A percentile compares a stretch with the other conserved stretches of the same genome.
phyloP scores from a whole-genome alignment of 2,888 invertebrate species.

The Andrena haemorrhoa region DNA sequence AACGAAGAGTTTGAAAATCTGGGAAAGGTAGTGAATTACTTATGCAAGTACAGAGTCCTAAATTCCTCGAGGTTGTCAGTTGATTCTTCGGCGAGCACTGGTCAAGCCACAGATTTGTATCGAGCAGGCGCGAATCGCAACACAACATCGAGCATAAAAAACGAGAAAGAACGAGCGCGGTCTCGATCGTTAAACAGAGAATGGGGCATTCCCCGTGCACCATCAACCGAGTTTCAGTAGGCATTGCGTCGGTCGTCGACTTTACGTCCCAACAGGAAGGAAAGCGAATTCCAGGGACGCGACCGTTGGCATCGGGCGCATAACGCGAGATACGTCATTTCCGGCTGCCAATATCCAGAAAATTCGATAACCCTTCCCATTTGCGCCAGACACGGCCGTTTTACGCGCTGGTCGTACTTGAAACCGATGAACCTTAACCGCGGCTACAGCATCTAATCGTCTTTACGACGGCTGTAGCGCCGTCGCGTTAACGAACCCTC shows the following conservation, averaged over 20 bases:
- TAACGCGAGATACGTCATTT: constrained; percentile 29
- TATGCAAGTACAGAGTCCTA: neutral
- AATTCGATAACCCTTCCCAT: constrained; percentile 62
- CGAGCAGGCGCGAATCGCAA: neutral
- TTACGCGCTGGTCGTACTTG: constrained; percentile 4
- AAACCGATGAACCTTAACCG: constrained; percentile 20
- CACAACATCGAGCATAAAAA: neutral
- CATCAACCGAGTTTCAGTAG: constrained; percentile 26
- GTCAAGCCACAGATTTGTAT: neutral
- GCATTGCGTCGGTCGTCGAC: constrained; percentile 26
- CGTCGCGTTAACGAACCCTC: constrained; percentile 48
- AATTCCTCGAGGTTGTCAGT: neutral
- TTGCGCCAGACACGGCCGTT: constrained; percentile 35
- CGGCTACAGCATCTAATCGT: constrained; percentile 38
- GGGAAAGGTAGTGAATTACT: too few species aligned
- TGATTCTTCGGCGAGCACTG: neutral
- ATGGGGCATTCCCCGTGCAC: neutral
- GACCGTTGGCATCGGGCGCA: constrained; percentile 9
- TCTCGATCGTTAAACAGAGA: neutral
- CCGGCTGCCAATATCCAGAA: constrained; percentile 53
- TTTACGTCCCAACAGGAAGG: constrained; percentile 12
- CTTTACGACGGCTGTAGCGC: constrained; percentile 17
- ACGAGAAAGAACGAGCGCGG: neutral
- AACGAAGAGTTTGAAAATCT: too few species aligned
- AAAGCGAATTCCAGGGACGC: constrained; percentile 23